Evolutionary conservation across 2,797 vertebrate species (phyloP).

Genomic region (Argentina silus): DNA sequence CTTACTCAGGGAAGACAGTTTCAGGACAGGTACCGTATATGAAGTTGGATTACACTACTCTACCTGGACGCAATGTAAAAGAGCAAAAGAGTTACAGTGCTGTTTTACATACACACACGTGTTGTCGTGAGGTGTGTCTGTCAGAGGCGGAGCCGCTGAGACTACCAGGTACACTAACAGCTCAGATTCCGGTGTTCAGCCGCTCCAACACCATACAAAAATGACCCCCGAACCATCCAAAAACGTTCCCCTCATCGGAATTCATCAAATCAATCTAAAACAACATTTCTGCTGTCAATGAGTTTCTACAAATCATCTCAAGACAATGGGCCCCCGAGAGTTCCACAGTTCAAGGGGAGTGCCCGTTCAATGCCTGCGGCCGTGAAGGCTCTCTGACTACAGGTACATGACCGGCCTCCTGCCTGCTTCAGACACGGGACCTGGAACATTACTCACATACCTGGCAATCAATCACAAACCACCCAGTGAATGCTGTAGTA

Average conservation of each 20-base stretch:
- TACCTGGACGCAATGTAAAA: not conserved
- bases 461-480: not conserved
- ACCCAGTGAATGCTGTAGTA: slow-evolving; percentile 27
- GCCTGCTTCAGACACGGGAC: slow-evolving; percentile 5
- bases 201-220: slow-evolving; percentile 9
- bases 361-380: not conserved
- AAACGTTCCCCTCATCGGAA: slow-evolving; percentile 6
- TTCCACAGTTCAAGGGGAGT: not conserved
- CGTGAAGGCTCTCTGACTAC: slow-evolving; percentile 10
- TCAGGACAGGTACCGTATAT: slow-evolving; percentile 19
- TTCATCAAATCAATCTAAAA: slow-evolving; percentile 9
- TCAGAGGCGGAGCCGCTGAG: too few relatives aligned
- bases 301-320: not conserved
- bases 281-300: not conserved
- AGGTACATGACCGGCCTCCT: slow-evolving; percentile 1
- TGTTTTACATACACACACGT: not conserved
- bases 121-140: too few relatives aligned
- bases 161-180: slow-evolving; percentile 22
- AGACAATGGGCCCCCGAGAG: slow-evolving; percentile 13
- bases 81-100: not conserved
- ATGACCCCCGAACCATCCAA: slow-evolving; percentile 17
- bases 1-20: slow-evolving; percentile 35
- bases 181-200: slow-evolving; percentile 42
- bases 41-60: slow-evolving; percentile 23
- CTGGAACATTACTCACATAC: slow-evolving; percentile 43